Evolutionary conservation across 2,888 invertebrate species (phyloP), one percentile per base, ranked within the genome.

Genomic region (Acrobasis repandana): DNA sequence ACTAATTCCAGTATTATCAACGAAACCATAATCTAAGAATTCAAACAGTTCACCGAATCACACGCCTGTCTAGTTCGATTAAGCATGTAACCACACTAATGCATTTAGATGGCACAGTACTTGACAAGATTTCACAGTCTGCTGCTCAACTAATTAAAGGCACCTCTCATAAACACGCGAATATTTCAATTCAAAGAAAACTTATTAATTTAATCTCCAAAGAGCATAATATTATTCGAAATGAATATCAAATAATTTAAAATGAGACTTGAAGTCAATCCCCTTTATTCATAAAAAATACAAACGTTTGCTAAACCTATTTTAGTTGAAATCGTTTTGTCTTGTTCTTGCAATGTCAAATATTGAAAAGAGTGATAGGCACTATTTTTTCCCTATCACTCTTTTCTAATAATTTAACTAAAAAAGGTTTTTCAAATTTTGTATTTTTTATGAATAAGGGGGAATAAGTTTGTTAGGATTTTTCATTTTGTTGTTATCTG

Each of bases 71-170:
- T 68, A 68, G 69, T 76, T 69, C 71, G 67, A 84, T 87, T 80
- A 82, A 71, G 70, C 70, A 70, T 67, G 74, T 76, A 80, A 72
- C 73, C 71, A 70, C 68, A 75, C 75, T 76, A 72, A 77, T 77
- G 74, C 74, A 74, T 77, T 73, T 74, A 73, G 71, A 72, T 74
- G 76, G 76, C 76, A 74, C 74, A 74, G 77, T 76, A 77, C 74
- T 77, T 81, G 82, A 86, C 83, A 80, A 77, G 83, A 82, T 82
- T 83, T 85, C 71, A 85, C 80, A 81, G 80, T 83, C 84, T 80
- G 70, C 68, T 75, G 79, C 69, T 63, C 76, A 75, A 73, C 75
- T 81, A 79, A 83, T 82, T 80, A 83, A 72, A 58, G n/a, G 20
- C 49, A 49, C 38, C 38, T 33, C 20, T 58, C 58, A 49, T 38